phyloP scores from a whole-genome alignment of 2,797 vertebrate species.

The Lutjanus argentimaculatus region DNA sequence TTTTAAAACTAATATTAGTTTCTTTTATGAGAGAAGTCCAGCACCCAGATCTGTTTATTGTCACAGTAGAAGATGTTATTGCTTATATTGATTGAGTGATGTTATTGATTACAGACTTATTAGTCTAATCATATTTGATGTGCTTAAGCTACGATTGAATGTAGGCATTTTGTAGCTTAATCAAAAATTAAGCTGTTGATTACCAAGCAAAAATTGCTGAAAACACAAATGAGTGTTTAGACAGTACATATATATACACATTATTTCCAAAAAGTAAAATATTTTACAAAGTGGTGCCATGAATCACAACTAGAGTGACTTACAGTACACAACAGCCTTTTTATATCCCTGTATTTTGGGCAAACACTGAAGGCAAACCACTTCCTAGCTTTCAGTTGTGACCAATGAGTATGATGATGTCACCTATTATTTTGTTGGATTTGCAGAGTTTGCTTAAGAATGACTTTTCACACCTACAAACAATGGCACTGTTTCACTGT shows the following conservation, averaged over 20 bases:
- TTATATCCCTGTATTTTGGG: slow-evolving; percentile 12
- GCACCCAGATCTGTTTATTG: not conserved
- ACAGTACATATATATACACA: too few relatives aligned
- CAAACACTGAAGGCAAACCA: not conserved
- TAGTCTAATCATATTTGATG: not conserved
- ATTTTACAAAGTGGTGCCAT: not conserved
- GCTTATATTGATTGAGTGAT: not conserved
- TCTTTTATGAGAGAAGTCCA: not conserved
- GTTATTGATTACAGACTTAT: not conserved
- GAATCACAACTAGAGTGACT: not conserved
- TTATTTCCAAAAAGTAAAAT: too few relatives aligned
- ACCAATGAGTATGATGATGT: not conserved
- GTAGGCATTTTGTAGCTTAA: not conserved
- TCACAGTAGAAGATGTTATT: not conserved
- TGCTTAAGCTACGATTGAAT: not conserved
- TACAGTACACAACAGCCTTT: not conserved
- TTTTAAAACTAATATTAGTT: slow-evolving; percentile 1
- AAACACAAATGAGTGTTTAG: too few relatives aligned
- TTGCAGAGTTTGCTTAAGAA: not conserved
- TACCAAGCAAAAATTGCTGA: too few relatives aligned
- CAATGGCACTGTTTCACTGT: not conserved
- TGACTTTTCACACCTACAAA: not conserved
- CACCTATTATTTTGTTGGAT: not conserved
- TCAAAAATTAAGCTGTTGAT: not conserved
- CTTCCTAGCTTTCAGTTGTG: slow-evolving; percentile 6